These are phyloP conservation scores for Brachypodius melanocephalos DNA, from an alignment of 2,113 vertebrate genomes.

Conservation along the genomic window DNA sequence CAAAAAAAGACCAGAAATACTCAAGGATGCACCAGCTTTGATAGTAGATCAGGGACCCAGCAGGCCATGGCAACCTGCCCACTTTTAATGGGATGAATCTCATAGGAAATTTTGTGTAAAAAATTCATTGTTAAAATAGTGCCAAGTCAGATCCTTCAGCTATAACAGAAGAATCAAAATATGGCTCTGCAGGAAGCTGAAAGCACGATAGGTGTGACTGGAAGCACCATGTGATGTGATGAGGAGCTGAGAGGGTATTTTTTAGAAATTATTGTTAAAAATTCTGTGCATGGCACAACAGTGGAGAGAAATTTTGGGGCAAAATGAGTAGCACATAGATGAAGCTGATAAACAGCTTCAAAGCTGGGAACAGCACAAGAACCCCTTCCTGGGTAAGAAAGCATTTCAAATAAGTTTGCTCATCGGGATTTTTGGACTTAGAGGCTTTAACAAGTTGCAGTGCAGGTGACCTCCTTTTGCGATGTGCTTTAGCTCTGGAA, in stretches of 20 bases:
- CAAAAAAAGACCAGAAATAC: background rate
- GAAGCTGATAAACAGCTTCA: background rate
- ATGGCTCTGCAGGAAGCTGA: slow-evolving; percentile 15
- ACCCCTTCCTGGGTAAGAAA: background rate
- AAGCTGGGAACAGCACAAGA: background rate
- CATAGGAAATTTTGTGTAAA: slow-evolving; percentile 51
- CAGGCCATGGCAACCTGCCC: slow-evolving; percentile 51
- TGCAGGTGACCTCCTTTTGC: background rate
- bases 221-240: background rate
- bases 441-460: background rate
- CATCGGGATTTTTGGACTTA: background rate
- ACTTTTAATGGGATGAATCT: slow-evolving; percentile 56
- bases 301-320: background rate
- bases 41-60: slow-evolving; percentile 23
- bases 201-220: background rate
- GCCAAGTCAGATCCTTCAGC: slow-evolving; percentile 5
- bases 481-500: background rate
- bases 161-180: background rate
- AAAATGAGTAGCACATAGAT: fast-evolving
- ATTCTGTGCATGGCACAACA: background rate
- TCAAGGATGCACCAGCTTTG: background rate
- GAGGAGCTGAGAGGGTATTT: background rate
- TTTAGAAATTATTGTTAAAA: background rate
- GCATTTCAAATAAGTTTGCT: background rate
- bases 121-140: slow-evolving; percentile 52